Conservation (phyloP, 2,888 invertebrate species). For the Ormia ochracea region DNA sequence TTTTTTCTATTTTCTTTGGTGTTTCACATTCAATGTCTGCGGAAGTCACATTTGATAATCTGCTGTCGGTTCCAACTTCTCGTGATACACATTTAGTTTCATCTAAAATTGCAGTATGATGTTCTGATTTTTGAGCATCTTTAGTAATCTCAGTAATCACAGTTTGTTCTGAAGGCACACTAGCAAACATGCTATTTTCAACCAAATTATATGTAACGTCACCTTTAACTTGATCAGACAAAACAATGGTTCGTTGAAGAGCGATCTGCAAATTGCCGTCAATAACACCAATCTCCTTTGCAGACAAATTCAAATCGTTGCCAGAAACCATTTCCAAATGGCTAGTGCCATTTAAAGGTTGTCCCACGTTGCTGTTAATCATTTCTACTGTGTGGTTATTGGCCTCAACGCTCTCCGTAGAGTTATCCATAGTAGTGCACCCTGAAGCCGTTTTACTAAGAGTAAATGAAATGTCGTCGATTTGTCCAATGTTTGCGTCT, state of each 20-base stretch:
- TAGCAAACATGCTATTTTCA: slow-evolving; percentile 68
- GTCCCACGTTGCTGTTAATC: slow-evolving; percentile 12
- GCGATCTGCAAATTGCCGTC: not conserved
- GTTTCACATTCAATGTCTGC: slow-evolving; percentile 69
- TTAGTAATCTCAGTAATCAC: slow-evolving; percentile 49
- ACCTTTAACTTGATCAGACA: slow-evolving; percentile 73
- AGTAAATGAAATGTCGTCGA: slow-evolving; percentile 74
- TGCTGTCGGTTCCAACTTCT: not conserved
- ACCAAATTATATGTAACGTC: slow-evolving; percentile 74
- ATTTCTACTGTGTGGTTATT: slow-evolving; percentile 62
- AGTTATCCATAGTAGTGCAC: slow-evolving; percentile 76
- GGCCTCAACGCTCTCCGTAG: slow-evolving; percentile 72
- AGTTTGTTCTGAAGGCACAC: slow-evolving; percentile 35
- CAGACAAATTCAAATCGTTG: not conserved
- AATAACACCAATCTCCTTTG: not conserved
- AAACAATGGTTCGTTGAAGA: slow-evolving; percentile 66
- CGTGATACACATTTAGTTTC: slow-evolving; percentile 67
- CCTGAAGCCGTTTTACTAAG: slow-evolving; percentile 74
- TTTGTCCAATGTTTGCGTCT: slow-evolving; percentile 75
- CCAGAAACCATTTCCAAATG: slow-evolving; percentile 32
- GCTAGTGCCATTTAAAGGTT: slow-evolving; percentile 23
- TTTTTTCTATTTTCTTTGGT: slow-evolving; percentile 69
- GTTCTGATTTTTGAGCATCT: not conserved
- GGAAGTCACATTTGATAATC: slow-evolving; percentile 53
- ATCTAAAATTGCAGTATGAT: slow-evolving; percentile 63